Evolutionary conservation across 2,113 vertebrate genomes (phyloP), one percentile per base, ranked within the genome.

Genomic region (Prolemur simus): DNA sequence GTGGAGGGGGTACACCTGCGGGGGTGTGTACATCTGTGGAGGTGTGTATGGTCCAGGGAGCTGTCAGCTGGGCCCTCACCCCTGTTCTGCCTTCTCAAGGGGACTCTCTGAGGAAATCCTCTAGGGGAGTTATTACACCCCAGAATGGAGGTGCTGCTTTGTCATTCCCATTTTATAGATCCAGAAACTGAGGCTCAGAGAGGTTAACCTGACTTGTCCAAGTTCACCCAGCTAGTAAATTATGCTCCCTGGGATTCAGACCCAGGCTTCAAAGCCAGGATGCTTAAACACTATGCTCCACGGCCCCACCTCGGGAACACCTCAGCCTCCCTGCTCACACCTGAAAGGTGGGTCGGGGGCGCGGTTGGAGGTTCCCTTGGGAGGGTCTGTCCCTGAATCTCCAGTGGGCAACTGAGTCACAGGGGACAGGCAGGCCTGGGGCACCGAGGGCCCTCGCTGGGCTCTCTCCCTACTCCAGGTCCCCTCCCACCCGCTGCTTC

Each of bases 351-450:
- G 77, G 66, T 4, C 1, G 29, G 96, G 32, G 45, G 20, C 29
- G 27, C 0, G 0, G 39, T 0, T 73, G 95, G 76, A 96, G 71
- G 54, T 96, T 88, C 78, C 82, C 91, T 86, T 91, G 82, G 94
- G 83, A 95, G 73, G 94, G 87, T 97, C 97, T 97, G 68, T 78
- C n/a, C 52, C 95, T 69, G 42, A 25, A 60, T 95, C 97, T 97
- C 66, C 95, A 71, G 87, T 95, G 96, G 96, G 97, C 97, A 97
- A 94, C 95, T 93, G 98, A 98, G 98, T 99, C 97, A 96, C 92
- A 78, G 94, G 93, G 84, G 87, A 69, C 87, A 64, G 78, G 47
- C 32, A n/a, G 37, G 56, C 64, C 18, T 37, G 20, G 58, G 64
- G 78, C 15, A 56, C 45, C 0, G 6, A 73, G n/a, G 49, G 68